A percentile compares a stretch with the other conserved stretches of the same genome.
phyloP scores from a whole-genome alignment of 2,113 vertebrate species.

The Astur gentilis region DNA sequence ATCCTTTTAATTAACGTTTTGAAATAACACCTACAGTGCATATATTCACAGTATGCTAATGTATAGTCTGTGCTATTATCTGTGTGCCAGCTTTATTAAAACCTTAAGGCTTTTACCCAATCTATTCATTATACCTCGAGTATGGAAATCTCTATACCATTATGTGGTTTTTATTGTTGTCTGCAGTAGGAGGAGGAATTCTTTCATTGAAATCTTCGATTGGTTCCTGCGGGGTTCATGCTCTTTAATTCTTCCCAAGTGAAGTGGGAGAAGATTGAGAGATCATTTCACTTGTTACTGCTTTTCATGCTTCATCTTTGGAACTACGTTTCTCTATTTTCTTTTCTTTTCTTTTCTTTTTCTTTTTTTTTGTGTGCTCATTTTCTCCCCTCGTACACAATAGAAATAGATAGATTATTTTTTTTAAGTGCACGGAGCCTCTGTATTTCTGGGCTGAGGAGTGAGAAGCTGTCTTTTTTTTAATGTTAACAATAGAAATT shows the following conservation, averaged over 20 bases:
- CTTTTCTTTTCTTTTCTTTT: background rate
- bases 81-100: constrained; percentile 5
- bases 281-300: background rate
- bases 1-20: background rate
- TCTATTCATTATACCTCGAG: background rate
- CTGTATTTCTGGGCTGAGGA: background rate
- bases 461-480: background rate
- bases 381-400: background rate
- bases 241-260: background rate
- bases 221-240: background rate
- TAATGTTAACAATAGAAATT: background rate
- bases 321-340: background rate
- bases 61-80: background rate
- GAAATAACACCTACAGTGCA: background rate
- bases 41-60: background rate
- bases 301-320: background rate
- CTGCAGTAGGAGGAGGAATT: background rate
- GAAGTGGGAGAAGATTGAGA: background rate
- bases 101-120: background rate
- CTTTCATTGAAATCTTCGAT: background rate
- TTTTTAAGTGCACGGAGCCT: background rate
- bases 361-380: background rate
- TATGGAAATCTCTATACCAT: background rate
- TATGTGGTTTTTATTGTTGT: background rate
- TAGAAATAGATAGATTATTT: background rate